Evolutionary conservation across 2,888 invertebrate species (phyloP), one percentile per base, ranked within the genome.

Genomic region (Exephanes ischioxanthus): DNA sequence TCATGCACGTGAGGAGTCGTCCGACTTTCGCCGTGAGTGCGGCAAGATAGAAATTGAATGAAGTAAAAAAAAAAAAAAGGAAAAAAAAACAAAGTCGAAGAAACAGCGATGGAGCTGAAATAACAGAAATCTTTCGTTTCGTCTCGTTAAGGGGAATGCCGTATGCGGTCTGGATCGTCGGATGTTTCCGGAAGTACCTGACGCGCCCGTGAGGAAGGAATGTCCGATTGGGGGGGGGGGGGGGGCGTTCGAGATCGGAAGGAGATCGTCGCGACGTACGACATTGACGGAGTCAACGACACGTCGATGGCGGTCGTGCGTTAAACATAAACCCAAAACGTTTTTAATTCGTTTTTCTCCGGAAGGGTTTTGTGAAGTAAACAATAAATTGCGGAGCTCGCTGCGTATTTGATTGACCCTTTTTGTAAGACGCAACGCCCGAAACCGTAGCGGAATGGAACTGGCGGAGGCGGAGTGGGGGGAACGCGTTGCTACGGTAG

Each of bases 1-100:
- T 93, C 93, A 93, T 89, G 86, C 88, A 68, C 67, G 81, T 78
- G 55, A 83, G 70, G 82, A 87, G 82, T 83, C 82, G 79, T n/a
- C 78, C 73, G 72, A 73, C 83, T 80, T 72, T 48, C 45, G 51
- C 51, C 11, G 48, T 11, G 51, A 71, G 7, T 51, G 48, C 53
- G 7, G 7, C 26, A 6, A 51, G 48, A 71, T 53, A 48, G 53
- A 80, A 81, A 81, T 75, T 61, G 33, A 81, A 53, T 55, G 41
- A 51, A 6, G 4, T 16, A 26, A 61, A 61, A 48, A 3, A 41
- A 73, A 67, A 30, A 61, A 1, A 6, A 16, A 37, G 7, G n/a
- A 68, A 68, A 55, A 41, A 7, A 22, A 2, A 33, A 45, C 11
- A 70, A 1, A 7, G 41, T 41, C 30, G 37, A 22, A 68, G 61